These are phyloP conservation scores for Sympetrum striolatum DNA, from an alignment of 2,888 invertebrate species.

Conservation along the genomic window DNA sequence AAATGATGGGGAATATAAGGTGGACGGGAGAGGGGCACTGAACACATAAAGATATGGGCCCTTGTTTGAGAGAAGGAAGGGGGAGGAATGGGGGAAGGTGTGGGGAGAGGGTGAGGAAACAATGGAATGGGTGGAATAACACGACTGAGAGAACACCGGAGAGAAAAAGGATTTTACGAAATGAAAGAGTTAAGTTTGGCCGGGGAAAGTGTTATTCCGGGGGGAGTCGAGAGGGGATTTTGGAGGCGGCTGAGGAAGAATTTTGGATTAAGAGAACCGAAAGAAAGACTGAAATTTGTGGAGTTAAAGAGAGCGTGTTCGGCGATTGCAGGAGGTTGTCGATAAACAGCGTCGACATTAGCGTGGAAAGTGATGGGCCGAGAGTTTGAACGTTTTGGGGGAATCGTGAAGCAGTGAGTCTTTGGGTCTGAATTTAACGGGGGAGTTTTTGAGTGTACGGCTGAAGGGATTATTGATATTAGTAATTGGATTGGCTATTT, in stretches of 20 bases:
- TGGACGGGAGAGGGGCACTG: background rate
- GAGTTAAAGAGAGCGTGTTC: background rate
- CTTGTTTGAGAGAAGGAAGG: background rate
- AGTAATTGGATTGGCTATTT: no score
- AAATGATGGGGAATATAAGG: background rate
- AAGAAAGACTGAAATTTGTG: background rate
- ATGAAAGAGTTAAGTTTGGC: background rate
- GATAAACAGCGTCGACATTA: no score
- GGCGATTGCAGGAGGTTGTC: no score
- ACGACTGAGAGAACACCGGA: background rate
- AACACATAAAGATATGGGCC: background rate
- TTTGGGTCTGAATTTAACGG: no score
- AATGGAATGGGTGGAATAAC: background rate
- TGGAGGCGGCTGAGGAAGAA: background rate
- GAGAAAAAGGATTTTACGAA: background rate
- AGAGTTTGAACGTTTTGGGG: no score
- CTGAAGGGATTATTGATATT: no score
- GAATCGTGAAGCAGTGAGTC: no score
- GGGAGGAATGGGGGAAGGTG: background rate
- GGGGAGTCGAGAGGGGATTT: background rate
- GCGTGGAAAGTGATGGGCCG: no score
- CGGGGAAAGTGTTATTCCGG: background rate
- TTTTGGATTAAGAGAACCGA: background rate
- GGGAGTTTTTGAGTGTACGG: no score
- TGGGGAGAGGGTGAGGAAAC: background rate